Evolutionary conservation across 53 echinoderm and acorn worm genomes (phyloP), one percentile per base, ranked within the genome.

Genomic region (Echinarachnius parma): DNA sequence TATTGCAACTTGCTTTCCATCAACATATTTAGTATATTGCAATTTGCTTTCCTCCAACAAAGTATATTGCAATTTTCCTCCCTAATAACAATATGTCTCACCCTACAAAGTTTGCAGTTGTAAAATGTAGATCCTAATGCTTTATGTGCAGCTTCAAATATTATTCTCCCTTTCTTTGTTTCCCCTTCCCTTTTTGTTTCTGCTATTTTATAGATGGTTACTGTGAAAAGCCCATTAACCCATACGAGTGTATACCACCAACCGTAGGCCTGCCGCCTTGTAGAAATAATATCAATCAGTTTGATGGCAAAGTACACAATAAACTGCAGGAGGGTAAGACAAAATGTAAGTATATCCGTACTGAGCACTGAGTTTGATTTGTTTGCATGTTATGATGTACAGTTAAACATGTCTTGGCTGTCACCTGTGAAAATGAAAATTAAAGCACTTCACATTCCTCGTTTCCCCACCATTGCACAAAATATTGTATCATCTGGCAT

Each of bases 241-340:
- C 74, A 30, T 72, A 72, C 29, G 74, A 72, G 74, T 72, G 55
- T 27, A 72, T 72, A 14, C 74, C 74, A 24, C 74, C 74, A 39
- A 44, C 74, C 8, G 42, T 72, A n/a, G n/a, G n/a, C n/a, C n/a
- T n/a, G 42, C 74, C 74, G 10, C 74, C 74, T n/a, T 57, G 34
- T 26, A 72, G 74, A 56, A 72, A 25, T 54, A 72, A 72, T 14
- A 28, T 72, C 56, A 72, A 72, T 29, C 55, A 72, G 57, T 72
- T 72, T 56, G 74, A 72, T 57, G 74, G 74, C 74, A 72, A 72
- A 72, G 74, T 56, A 72, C 58, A 39, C 16, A 72, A 72, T 56
- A 72, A 72, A 56, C 34, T 72, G 28, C 74, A 72, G 36, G 36
- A 37, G 24, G 57, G 74, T 23, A 72, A 72, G 20, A 56, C 74